A percentile compares a stretch with the other conserved stretches of the same genome.
Conservation (phyloP, 2,888 invertebrate species). For the Campaea margaritaria region DNA sequence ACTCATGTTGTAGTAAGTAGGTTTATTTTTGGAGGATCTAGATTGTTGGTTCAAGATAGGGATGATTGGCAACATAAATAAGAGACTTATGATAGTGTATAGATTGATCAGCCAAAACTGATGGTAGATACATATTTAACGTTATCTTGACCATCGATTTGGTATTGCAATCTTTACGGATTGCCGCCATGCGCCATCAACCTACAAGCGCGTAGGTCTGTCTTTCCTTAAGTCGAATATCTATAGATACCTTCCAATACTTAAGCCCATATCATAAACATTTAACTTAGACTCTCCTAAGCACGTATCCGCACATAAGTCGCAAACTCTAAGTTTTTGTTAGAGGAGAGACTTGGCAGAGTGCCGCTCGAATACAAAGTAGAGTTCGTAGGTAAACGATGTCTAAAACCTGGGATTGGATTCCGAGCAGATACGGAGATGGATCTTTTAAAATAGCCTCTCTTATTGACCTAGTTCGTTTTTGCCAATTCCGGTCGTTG, state of each 20-base stretch:
- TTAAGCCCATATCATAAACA: background rate
- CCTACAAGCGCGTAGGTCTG: too few relatives aligned
- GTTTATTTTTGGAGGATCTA: too few relatives aligned
- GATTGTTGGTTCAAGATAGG: too few relatives aligned
- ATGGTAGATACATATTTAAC: too few relatives aligned
- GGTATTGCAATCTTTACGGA: too few relatives aligned
- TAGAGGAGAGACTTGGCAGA: slow-evolving; percentile 13
- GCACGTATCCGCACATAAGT: slow-evolving; percentile 30
- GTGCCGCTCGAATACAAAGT: slow-evolving; percentile 28
- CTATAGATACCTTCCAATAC: too few relatives aligned
- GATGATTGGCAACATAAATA: too few relatives aligned
- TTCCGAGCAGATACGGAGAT: background rate
- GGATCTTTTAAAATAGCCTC: slow-evolving; percentile 25
- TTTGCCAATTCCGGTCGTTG: slow-evolving; percentile 3
- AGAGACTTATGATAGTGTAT: too few relatives aligned
- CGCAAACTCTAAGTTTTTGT: slow-evolving; percentile 31
- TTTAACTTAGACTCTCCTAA: slow-evolving; percentile 6
- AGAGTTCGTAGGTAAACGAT: slow-evolving; percentile 18
- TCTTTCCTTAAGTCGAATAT: too few relatives aligned
- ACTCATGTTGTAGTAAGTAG: background rate
- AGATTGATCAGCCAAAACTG: too few relatives aligned
- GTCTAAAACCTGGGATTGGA: slow-evolving; percentile 11
- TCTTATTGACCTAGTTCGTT: slow-evolving; percentile 17
- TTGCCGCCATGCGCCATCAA: too few relatives aligned
- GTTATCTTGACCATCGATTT: too few relatives aligned